Base-by-base conservation (phyloP, 1,140 invertebrate genomes). In the Tetraneura akinire region DNA sequence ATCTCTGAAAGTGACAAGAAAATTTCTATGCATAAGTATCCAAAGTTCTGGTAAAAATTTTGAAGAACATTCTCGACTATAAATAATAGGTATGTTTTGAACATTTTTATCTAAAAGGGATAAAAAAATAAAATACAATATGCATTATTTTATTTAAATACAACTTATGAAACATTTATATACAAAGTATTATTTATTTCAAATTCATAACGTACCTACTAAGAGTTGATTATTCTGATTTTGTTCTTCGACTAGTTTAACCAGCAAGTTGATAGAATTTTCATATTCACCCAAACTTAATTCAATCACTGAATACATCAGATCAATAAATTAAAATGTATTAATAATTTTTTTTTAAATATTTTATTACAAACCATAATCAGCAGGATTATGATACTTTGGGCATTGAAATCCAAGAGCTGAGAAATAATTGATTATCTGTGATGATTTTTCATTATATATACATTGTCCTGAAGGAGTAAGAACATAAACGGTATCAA, bases 331-430 rank as follows among this genome's bases (percentile, higher is more conserved):
- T 23, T 49, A 29, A 71, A 71, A 51, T 51, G 26, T 0, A 32
- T 8, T 71, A 29, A 11, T 29, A 21, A 16, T 18, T 32, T 71
- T 18, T n/a, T n/a, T 51, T 18, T 37, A 18, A 16, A 8, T 21
- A 29, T 29, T 2, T 29, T 23, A 16, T 62, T 49, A 78, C 53
- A 14, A 78, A 90, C 89, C 85, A 85, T 89, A 91, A 86, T 91
- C 91, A 55, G 90, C 89, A n/a, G 90, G 90, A 83, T 91, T 92
- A 83, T 91, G 90, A 83, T 91, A 91, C 10, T 86, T 84, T 13
- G 90, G 90, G 84, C 90, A 91, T 1, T 87, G 84, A 13, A 91
- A 84, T 18, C 86, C 86, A 81, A 87, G 85, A 9, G 86, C 85
- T 80, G 88, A 86, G 6, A 91, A 85, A 84, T 89, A 91, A 14